phyloP scores from a whole-genome alignment of 2,113 vertebrate species.

The Accipiter virgatus region DNA sequence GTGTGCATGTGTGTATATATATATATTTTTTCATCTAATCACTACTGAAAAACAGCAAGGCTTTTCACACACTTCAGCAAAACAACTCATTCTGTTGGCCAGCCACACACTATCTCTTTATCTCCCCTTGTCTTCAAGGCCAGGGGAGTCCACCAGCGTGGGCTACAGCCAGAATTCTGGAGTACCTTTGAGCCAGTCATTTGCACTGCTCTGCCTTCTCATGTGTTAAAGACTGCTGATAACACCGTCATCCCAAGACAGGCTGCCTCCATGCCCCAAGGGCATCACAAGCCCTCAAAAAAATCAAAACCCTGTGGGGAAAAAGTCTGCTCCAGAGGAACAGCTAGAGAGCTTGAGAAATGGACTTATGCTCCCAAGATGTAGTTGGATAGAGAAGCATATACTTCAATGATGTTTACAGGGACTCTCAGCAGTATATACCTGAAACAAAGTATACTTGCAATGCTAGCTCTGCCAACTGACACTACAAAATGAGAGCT shows the following conservation, averaged over 20 bases:
- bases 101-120: background rate
- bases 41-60: background rate
- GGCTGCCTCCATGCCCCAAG: background rate
- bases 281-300: background rate
- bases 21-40: background rate
- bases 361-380: fast-evolving
- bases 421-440: background rate
- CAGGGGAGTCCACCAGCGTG: background rate
- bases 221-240: background rate
- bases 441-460: too few species aligned
- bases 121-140: background rate
- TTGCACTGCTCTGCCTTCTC: background rate
- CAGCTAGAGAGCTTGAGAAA: background rate
- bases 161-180: background rate
- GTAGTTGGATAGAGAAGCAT: background rate
- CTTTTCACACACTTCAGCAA: background rate
- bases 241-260: background rate
- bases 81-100: background rate
- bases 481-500: background rate
- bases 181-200: background rate
- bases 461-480: background rate
- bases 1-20: background rate
- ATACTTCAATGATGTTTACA: fast-evolving
- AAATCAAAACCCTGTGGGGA: fast-evolving
- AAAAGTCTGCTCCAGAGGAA: background rate